Evolutionary conservation across 2,888 invertebrate species (phyloP).

Genomic region (Anticlea derivata): DNA sequence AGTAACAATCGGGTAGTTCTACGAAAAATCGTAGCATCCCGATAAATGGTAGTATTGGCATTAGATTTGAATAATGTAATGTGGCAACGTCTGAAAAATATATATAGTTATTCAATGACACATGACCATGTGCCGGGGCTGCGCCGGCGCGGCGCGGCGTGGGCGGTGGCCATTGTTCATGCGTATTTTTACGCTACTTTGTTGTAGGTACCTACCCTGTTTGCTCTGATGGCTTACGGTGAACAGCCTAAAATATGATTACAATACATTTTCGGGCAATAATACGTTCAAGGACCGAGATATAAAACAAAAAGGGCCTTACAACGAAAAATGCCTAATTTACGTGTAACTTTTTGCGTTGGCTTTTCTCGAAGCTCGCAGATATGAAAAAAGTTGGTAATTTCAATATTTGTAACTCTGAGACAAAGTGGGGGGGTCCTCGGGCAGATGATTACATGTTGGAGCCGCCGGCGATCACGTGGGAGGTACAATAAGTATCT

Average conservation of each 20-base stretch:
- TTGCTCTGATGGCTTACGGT: too few species aligned
- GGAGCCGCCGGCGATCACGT: background rate
- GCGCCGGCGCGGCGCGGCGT: too few species aligned
- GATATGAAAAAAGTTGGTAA: constrained; percentile 36
- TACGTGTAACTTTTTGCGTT: constrained; percentile 19
- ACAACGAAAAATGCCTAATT: constrained; percentile 23
- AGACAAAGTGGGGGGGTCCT: constrained; percentile 16
- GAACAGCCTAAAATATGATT: background rate
- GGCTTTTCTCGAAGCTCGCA: constrained; percentile 11
- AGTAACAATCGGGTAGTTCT: background rate
- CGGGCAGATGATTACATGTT: constrained; percentile 6
- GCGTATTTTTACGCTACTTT: too few species aligned
- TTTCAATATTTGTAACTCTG: constrained; percentile 29
- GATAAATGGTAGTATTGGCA: too few species aligned
- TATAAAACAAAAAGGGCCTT: constrained; percentile 14
- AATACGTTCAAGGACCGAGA: background rate
- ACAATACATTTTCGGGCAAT: background rate
- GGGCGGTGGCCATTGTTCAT: too few species aligned
- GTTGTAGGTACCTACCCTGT: too few species aligned
- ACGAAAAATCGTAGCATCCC: background rate
- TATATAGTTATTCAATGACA: too few species aligned
- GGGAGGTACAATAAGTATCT: constrained; percentile 15
- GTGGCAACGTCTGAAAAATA: too few species aligned
- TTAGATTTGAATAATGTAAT: too few species aligned
- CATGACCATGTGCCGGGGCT: too few species aligned